phyloP scores from a whole-genome alignment of 1,140 invertebrate species.

The Aphelenchoides avenae region DNA sequence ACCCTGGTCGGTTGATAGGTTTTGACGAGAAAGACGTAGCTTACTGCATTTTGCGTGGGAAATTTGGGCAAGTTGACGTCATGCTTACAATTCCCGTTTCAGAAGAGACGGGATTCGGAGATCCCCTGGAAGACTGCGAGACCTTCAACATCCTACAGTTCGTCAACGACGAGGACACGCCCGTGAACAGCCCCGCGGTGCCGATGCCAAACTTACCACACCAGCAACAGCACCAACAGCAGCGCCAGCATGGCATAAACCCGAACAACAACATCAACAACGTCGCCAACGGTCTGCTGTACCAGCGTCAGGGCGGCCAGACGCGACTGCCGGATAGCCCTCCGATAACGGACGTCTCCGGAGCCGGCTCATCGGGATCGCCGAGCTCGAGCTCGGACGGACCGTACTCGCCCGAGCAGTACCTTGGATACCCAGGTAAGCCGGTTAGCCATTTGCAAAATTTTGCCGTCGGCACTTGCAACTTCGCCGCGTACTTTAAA shows the following conservation, averaged over 20 bases:
- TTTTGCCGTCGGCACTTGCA: too few species aligned
- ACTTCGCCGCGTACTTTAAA: too few species aligned
- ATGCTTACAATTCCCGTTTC: constrained; percentile 15
- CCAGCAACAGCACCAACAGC: constrained; percentile 22
- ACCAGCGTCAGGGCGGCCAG: constrained; percentile 6
- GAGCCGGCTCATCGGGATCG: constrained; percentile 16
- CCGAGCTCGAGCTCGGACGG: constrained; percentile 38
- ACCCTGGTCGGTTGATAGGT: too few species aligned
- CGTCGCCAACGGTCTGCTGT: constrained; percentile 29
- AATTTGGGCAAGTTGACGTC: too few species aligned
- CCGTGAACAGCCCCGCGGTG: constrained; percentile 32
- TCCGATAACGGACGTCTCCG: constrained; percentile 53
- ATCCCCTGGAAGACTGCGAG: constrained; percentile 45
- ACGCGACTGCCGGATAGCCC: constrained; percentile 48
- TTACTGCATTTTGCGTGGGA: too few species aligned
- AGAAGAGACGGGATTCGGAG: constrained; percentile 51
- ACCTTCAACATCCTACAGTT: constrained; percentile 50
- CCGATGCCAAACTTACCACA: constrained; percentile 7
- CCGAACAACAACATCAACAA: constrained; percentile 23
- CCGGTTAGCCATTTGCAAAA: too few species aligned
- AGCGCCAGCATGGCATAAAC: constrained; percentile 34
- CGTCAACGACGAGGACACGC: constrained; percentile 5
- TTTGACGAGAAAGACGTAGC: too few species aligned
- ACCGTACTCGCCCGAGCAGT: constrained; percentile 52
- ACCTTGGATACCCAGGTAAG: too few species aligned